Percentiles rank a stretch among this genome's conserved stretches.
These are phyloP conservation scores for Clarias macrocephalus DNA, from an alignment of 2,113 vertebrate species.

Conservation along the genomic window DNA sequence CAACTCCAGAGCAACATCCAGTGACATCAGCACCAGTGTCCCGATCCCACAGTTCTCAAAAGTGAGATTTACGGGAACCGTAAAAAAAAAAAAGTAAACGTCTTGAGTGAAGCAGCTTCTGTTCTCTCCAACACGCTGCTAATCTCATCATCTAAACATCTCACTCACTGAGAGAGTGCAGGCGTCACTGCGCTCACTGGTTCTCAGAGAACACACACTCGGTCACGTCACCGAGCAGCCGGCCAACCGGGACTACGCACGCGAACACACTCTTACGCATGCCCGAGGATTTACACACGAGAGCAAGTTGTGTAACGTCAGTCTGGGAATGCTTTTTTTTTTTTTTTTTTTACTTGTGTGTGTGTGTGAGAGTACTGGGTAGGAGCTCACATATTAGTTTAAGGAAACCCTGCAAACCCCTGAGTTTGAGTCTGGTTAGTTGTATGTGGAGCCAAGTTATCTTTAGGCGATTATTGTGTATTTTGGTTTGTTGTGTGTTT, in stretches of 20 bases:
- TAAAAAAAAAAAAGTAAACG: too few relatives aligned
- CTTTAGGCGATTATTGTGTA: not conserved
- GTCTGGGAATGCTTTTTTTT: not conserved
- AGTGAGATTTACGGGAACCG: not conserved
- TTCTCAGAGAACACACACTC: not conserved
- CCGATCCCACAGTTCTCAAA: not conserved
- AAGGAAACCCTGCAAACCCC: not conserved
- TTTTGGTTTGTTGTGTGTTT: not conserved
- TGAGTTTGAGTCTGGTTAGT: not conserved
- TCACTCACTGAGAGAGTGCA: constrained; percentile 1
- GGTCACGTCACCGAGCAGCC: constrained; percentile 29
- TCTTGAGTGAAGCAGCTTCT: not conserved
- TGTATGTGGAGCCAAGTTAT: not conserved
- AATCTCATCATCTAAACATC: not conserved
- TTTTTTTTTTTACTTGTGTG: not conserved
- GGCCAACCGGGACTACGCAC: constrained; percentile 9
- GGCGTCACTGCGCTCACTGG: constrained; percentile 32
- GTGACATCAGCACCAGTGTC: not conserved
- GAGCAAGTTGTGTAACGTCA: constrained; percentile 27
- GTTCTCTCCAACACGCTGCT: not conserved
- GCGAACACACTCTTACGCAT: constrained; percentile 5
- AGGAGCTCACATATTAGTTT: not conserved
- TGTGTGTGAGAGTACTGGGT: not conserved
- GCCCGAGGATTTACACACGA: not conserved
- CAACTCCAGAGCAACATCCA: not conserved